phyloP scores from a whole-genome alignment of 2,888 invertebrate species.

The Drosophila bunnanda region DNA sequence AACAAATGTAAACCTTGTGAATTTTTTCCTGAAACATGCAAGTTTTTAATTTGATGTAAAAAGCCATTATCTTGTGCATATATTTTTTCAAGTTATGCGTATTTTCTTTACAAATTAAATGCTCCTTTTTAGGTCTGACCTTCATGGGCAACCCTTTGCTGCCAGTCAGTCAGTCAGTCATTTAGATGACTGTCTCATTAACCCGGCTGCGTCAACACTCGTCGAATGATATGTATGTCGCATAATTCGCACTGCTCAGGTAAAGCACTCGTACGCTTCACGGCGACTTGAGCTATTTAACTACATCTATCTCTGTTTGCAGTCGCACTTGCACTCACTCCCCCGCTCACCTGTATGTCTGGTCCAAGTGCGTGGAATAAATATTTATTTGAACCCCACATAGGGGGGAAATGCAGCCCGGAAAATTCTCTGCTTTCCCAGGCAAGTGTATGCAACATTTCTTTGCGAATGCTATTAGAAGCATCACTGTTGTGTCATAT shows the following conservation, averaged over 20 bases:
- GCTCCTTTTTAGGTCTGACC: slow-evolving; percentile 4
- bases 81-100: neutral
- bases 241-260: slow-evolving; percentile 48
- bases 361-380: slow-evolving; percentile 64
- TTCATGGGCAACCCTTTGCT: slow-evolving; percentile 8
- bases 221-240: slow-evolving; percentile 25
- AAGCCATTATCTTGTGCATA: neutral
- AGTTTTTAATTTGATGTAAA: neutral
- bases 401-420: neutral
- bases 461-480: slow-evolving; percentile 52
- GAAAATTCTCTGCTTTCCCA: slow-evolving; percentile 5
- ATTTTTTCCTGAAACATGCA: too few species aligned
- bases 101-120: neutral
- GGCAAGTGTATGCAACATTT: slow-evolving; percentile 46
- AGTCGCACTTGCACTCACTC: slow-evolving; percentile 22
- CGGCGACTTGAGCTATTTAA: slow-evolving; percentile 76
- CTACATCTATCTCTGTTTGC: slow-evolving; percentile 62
- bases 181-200: slow-evolving; percentile 61
- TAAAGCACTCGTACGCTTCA: slow-evolving; percentile 60
- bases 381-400: slow-evolving; percentile 65
- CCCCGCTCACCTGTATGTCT: slow-evolving; percentile 27
- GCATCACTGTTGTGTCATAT: slow-evolving; percentile 42
- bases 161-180: slow-evolving; percentile 11
- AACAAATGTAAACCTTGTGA: too few species aligned
- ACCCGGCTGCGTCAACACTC: slow-evolving; percentile 67